Conservation (phyloP, 2,113 vertebrate species). For the Probosciger aterrimus region DNA sequence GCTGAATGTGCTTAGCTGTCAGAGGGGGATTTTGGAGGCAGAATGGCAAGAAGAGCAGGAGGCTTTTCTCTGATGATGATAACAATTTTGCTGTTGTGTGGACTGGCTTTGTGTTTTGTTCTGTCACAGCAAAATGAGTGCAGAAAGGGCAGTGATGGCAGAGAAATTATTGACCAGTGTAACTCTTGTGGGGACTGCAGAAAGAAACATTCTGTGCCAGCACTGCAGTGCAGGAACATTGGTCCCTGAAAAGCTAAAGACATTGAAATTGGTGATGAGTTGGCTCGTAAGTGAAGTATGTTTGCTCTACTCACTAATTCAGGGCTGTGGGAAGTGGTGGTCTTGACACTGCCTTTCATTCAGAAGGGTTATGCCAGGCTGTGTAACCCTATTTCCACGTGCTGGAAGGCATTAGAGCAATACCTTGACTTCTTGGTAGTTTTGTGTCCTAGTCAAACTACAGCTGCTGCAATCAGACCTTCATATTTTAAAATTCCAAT, state of each 20-base stretch:
- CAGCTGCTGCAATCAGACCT: background rate
- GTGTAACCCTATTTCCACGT: background rate
- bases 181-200: background rate
- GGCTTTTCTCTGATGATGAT: background rate
- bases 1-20: background rate
- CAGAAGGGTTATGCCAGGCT: background rate
- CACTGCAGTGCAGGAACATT: background rate
- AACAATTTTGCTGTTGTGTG: background rate
- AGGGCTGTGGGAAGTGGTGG: background rate
- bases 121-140: background rate
- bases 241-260: background rate
- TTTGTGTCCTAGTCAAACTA: background rate
- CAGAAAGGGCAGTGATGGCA: background rate
- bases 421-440: background rate
- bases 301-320: background rate
- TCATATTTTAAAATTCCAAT: background rate
- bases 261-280: rapidly evolving
- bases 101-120: background rate
- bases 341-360: background rate
- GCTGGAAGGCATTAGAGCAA: background rate
- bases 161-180: background rate
- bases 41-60: background rate
- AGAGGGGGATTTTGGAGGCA: background rate
- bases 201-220: background rate
- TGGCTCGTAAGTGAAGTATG: background rate